Conservation (phyloP, 2,797 vertebrate genomes). For the Merluccius polli region DNA sequence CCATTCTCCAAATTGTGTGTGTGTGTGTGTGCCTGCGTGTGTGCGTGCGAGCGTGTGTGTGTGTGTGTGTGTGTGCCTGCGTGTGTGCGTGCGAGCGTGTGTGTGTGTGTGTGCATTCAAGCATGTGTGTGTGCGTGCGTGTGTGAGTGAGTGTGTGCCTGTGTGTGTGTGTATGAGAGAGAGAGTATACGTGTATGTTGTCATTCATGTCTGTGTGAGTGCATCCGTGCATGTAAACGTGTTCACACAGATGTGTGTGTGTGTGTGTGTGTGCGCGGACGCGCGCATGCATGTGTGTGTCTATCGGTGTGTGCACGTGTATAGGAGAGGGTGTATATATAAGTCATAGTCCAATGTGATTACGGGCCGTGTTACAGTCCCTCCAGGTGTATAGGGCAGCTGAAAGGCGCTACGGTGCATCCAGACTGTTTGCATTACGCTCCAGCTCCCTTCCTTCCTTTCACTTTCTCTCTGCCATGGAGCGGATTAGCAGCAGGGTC, state of each 20-base stretch:
- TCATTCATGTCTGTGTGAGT: too few relatives aligned
- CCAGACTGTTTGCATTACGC: conserved; percentile 40
- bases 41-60: background rate
- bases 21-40: background rate
- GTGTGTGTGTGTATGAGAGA: too few relatives aligned
- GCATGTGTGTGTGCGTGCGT: conserved; percentile 12
- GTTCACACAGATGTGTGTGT: background rate
- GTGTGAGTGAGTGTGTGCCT: too few relatives aligned
- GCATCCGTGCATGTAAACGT: background rate
- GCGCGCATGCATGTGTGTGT: background rate
- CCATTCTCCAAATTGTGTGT: background rate
- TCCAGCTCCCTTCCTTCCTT: conserved; percentile 37
- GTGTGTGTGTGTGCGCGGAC: background rate
- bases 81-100: background rate
- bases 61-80: background rate
- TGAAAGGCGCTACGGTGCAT: conserved; percentile 33
- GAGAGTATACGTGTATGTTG: too few relatives aligned
- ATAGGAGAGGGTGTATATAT: background rate
- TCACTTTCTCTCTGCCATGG: conserved; percentile 22
- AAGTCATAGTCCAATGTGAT: conserved; percentile 13
- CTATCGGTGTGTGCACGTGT: background rate
- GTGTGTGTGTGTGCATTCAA: conserved; percentile 3
- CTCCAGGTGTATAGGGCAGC: conserved; percentile 5
- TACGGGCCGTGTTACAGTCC: background rate
- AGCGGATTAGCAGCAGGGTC: conserved; percentile 31